Evolutionary conservation across 2,888 invertebrate species (phyloP), one percentile per base, ranked within the genome.

Genomic region (Drosophila recens): DNA sequence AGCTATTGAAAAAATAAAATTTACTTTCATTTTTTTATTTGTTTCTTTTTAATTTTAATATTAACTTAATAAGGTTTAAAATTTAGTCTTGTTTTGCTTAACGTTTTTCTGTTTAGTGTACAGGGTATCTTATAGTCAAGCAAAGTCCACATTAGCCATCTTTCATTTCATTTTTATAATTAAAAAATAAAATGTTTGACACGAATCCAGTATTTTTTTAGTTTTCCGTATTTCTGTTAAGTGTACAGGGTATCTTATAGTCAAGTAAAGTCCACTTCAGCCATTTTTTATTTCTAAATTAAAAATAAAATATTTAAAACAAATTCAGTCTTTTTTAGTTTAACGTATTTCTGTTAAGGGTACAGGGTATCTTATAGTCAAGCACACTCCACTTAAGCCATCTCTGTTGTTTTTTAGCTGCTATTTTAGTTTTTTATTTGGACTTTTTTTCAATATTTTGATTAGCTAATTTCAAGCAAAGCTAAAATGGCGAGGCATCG

Each of bases 381-480:
- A 45, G 23, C 56, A 54, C 5, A 23, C 23, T 34, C 2, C 3
- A 15, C 23, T 11, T 1, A 0, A 36, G 11, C 8, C 3, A 11
- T 15, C 45, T 46, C 11, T 23, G 11, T 17, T 36, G 38, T 48
- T 54, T 54, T 54, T 54, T 56, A 20, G 9, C 17, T 23, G 48
- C 42, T 49, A 5, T 61, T 51, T 40, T 43, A n/a, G 15, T 36
- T 54, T 64, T 58, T 56, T 51, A 11, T 53, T 63, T 66, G 34
- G 48, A 34, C 10, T 68, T 80, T 80, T 80, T 57, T 67, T 65
- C 34, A 27, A 57, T 36, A 48, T 58, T 81, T 61, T 66, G 86
- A 81, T 83, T 85, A 85, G 87, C 87, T 85, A 89, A 86, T 86
- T 86, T 87, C 66, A 85, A 78, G 58, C 73, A 69, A 71, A 73